These are phyloP conservation scores for Novumbra hubbsi DNA, from an alignment of 2,797 vertebrate species.

Conservation along the genomic window DNA sequence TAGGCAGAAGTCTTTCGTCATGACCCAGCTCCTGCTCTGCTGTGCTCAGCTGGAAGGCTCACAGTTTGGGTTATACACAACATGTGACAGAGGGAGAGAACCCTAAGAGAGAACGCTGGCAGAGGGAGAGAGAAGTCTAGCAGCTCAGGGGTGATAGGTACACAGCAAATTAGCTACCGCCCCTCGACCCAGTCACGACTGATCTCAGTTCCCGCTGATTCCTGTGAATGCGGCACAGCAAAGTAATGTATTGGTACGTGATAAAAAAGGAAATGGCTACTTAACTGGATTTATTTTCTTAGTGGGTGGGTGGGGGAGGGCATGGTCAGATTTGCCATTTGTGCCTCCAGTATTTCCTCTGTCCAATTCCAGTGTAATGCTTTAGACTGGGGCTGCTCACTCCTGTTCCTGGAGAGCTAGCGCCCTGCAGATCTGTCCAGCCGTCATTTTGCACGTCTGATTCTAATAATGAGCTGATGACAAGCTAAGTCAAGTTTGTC, in stretches of 20 bases:
- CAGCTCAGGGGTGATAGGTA: constrained; percentile 12
- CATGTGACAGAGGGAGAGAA: background rate
- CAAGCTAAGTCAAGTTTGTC: background rate
- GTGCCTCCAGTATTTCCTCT: background rate
- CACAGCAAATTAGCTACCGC: background rate
- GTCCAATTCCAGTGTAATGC: background rate
- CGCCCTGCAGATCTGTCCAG: too few species aligned
- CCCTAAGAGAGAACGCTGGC: too few species aligned
- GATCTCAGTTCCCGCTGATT: background rate
- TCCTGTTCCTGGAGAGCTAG: too few species aligned
- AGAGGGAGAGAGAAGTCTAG: background rate
- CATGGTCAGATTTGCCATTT: background rate
- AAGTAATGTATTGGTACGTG: background rate
- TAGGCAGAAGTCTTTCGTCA: background rate
- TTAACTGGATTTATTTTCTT: background rate
- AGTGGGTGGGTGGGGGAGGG: background rate
- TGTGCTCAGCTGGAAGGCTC: background rate
- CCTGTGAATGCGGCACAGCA: background rate
- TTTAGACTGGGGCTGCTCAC: background rate
- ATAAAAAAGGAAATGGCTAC: background rate
- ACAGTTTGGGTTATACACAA: constrained; percentile 3
- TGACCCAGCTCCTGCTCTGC: background rate
- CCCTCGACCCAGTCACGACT: background rate
- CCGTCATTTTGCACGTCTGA: too few species aligned
- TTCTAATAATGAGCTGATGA: too few species aligned